Evolutionary conservation across 2,797 vertebrate genomes (phyloP).

Genomic region (Calcarius lapponicus): DNA sequence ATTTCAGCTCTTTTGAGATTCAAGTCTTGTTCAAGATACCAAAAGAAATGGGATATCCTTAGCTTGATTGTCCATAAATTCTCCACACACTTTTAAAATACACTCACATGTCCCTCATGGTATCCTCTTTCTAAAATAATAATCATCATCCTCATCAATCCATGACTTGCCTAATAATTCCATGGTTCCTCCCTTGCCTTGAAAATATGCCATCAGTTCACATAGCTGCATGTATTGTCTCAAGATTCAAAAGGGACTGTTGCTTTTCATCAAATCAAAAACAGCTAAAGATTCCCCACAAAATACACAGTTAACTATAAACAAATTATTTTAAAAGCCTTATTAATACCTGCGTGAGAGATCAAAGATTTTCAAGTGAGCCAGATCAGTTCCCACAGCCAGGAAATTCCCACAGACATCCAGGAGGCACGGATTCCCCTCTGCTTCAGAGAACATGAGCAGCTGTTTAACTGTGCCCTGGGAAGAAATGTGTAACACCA

Average conservation of each 20-base stretch:
- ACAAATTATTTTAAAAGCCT: not conserved
- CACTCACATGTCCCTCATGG: not conserved
- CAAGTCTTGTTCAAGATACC: not conserved
- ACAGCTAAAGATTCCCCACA: not conserved
- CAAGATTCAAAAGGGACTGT: not conserved
- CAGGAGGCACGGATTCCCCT: slow-evolving; percentile 89
- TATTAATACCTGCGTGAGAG: slow-evolving; percentile 90
- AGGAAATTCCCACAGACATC: slow-evolving; percentile 89
- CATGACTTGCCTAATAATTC: not conserved
- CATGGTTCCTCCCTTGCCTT: not conserved
- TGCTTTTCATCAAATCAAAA: not conserved
- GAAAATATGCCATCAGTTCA: not conserved
- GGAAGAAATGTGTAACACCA: not conserved
- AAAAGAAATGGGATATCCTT: not conserved
- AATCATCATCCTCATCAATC: not conserved
- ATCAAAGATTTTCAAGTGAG: slow-evolving; percentile 91
- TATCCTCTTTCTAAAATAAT: not conserved
- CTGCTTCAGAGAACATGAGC: slow-evolving; percentile 86
- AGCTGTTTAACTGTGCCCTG: slow-evolving; percentile 97
- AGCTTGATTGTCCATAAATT: not conserved
- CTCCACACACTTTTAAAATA: not conserved
- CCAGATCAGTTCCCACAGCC: slow-evolving; percentile 88
- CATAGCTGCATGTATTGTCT: not conserved
- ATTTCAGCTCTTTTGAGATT: not conserved
- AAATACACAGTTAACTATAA: not conserved